These are phyloP conservation scores for Otus sunia DNA, from an alignment of 2,113 vertebrate species.

Conservation along the genomic window DNA sequence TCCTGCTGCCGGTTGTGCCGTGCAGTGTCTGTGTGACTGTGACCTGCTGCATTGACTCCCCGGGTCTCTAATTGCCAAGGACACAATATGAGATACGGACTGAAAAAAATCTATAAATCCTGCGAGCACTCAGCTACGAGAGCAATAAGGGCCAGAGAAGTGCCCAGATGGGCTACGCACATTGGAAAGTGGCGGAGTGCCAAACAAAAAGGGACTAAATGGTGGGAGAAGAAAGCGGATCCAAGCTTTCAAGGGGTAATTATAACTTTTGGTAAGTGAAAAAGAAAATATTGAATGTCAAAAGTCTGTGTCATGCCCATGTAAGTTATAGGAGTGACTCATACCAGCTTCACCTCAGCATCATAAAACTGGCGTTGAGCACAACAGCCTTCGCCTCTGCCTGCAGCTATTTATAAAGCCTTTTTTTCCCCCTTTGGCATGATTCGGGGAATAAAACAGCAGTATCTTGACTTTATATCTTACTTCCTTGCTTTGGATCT, in stretches of 20 bases:
- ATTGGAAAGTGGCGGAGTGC: neutral
- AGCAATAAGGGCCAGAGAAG: neutral
- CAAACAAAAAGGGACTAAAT: neutral
- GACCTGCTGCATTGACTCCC: neutral
- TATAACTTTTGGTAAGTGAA: neutral
- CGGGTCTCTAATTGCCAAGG: neutral
- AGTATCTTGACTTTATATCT: neutral
- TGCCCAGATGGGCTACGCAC: fast-evolving
- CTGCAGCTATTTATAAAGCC: neutral
- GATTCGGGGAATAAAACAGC: neutral
- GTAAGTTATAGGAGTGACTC: conserved; percentile 1
- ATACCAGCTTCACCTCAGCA: neutral
- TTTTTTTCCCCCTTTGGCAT: neutral
- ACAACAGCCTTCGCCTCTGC: neutral
- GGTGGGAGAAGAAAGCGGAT: neutral
- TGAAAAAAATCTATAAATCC: neutral
- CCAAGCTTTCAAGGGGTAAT: neutral
- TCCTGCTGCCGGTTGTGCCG: neutral
- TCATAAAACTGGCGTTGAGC: neutral
- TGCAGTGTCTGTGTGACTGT: no score
- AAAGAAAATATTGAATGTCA: neutral
- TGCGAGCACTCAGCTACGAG: fast-evolving
- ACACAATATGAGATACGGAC: neutral
- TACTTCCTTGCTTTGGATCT: neutral
- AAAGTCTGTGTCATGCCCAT: neutral